These are phyloP conservation scores for Menura novaehollandiae DNA, from an alignment of 2,113 vertebrate genomes.

Conservation along the genomic window DNA sequence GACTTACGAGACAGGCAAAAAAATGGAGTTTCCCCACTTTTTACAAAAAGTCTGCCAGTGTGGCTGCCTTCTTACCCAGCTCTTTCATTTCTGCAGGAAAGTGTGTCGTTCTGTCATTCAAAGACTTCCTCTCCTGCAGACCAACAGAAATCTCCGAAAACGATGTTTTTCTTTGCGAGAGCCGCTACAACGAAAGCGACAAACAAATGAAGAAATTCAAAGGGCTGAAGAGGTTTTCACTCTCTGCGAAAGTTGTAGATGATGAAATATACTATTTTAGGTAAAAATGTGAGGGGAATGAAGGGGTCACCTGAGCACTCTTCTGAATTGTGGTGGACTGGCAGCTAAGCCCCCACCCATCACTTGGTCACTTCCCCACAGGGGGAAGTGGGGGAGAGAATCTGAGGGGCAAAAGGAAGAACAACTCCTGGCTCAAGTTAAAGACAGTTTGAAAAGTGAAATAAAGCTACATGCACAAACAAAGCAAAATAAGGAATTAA, in stretches of 20 bases:
- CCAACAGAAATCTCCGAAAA: conserved; percentile 95
- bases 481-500: not conserved
- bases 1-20: not conserved
- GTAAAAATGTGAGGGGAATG: conserved; percentile 65
- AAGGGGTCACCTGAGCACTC: not conserved
- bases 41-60: not conserved
- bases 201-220: conserved; percentile 99
- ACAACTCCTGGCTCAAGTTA: not conserved
- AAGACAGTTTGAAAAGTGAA: not conserved
- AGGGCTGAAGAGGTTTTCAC: conserved; percentile 94
- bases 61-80: not conserved
- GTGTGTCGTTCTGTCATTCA: conserved; percentile 93
- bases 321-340: not conserved
- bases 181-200: conserved; percentile 97
- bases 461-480: not conserved
- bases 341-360: not conserved
- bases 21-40: not conserved
- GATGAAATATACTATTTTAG: conserved; percentile 98
- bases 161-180: conserved; percentile 94
- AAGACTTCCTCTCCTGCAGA: conserved; percentile 96
- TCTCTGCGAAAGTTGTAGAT: conserved; percentile 96
- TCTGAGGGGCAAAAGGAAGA: not conserved
- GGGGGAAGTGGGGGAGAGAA: not conserved
- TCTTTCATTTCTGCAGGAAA: conserved; percentile 81
- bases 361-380: not conserved